A percentile compares a stretch with the other conserved stretches of the same genome.
phyloP scores from a whole-genome alignment of 2,113 vertebrate genomes.

The Notothenia rossii region DNA sequence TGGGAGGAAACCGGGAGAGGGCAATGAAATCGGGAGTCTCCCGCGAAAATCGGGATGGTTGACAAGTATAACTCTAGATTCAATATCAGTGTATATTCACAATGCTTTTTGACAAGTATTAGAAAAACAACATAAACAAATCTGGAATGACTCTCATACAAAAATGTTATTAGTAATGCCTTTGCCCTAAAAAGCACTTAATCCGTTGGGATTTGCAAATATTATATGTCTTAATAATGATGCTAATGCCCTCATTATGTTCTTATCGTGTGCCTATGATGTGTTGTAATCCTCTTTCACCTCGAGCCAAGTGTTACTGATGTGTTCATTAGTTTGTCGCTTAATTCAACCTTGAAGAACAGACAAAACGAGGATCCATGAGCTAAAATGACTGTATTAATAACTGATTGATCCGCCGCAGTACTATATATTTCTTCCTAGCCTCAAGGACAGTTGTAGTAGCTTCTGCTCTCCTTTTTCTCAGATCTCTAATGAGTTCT shows the following conservation, averaged over 20 bases:
- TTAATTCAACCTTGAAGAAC: constrained; percentile 52
- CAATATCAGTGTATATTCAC: background rate
- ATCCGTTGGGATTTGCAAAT: constrained; percentile 61
- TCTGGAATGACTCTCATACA: constrained; percentile 26
- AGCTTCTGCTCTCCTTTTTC: constrained; percentile 29
- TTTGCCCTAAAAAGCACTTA: constrained; percentile 53
- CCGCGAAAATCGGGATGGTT: too few relatives aligned
- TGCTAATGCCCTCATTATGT: constrained; percentile 74
- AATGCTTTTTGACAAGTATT: constrained; percentile 27
- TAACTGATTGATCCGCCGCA: constrained; percentile 49
- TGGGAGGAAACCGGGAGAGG: too few relatives aligned
- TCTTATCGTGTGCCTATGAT: constrained; percentile 66
- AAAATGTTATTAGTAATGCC: constrained; percentile 55
- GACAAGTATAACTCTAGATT: background rate
- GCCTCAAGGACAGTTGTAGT: constrained; percentile 52
- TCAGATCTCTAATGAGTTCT: constrained; percentile 60
- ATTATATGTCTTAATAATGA: constrained; percentile 57
- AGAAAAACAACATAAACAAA: constrained; percentile 24
- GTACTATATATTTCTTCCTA: background rate
- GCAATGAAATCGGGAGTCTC: too few relatives aligned
- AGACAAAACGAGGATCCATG: constrained; percentile 45
- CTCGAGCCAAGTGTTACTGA: constrained; percentile 65
- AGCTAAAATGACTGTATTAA: constrained; percentile 50
- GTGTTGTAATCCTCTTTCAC: constrained; percentile 68
- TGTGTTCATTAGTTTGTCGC: constrained; percentile 62